These are phyloP conservation scores for Todus mexicanus DNA, from an alignment of 2,797 vertebrate species.

Conservation along the genomic window DNA sequence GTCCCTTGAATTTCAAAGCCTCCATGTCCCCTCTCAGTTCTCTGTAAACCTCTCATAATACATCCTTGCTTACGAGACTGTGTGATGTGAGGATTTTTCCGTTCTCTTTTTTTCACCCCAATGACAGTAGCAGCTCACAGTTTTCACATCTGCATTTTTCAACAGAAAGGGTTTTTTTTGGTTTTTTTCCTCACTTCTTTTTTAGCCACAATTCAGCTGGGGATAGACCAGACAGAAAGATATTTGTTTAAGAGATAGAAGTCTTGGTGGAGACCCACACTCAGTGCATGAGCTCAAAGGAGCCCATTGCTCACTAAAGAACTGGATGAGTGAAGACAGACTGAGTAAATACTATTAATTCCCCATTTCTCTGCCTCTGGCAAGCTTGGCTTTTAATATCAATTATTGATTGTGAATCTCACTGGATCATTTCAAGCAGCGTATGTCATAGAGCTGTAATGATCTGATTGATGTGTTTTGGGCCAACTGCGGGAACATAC, in stretches of 20 bases:
- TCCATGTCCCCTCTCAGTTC: not conserved
- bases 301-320: not conserved
- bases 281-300: not conserved
- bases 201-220: not conserved
- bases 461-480: not conserved
- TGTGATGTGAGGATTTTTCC: not conserved
- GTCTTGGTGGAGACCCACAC: not conserved
- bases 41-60: not conserved
- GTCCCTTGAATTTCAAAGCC: not conserved
- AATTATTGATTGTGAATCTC: slow-evolving; percentile 9
- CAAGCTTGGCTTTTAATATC: slow-evolving; percentile 9
- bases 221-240: not conserved
- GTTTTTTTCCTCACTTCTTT: not conserved
- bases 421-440: not conserved
- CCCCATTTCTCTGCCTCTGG: not conserved
- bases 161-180: not conserved
- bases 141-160: not conserved
- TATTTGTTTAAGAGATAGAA: not conserved
- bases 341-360: slow-evolving; percentile 13
- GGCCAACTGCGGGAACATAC: not conserved
- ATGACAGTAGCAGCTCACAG: not conserved
- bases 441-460: not conserved
- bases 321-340: not conserved
- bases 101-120: not conserved
- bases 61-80: not conserved